Conservation (phyloP, 2,888 invertebrate genomes). For the Anoplius nigerrimus region DNA sequence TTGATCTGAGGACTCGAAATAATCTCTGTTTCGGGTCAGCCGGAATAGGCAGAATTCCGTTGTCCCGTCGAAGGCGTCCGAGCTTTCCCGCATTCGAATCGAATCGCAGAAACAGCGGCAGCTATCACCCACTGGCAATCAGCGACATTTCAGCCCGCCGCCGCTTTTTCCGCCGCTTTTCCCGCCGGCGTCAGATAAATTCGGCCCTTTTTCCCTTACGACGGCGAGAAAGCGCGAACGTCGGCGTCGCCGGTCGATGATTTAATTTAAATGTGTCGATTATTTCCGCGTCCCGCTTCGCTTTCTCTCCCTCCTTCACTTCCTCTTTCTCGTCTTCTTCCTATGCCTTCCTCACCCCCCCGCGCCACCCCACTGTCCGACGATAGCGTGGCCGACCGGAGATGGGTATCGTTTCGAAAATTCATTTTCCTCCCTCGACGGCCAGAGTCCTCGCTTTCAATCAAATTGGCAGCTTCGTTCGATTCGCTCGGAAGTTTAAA, state of each 20-base stretch:
- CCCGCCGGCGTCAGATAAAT: too few species aligned
- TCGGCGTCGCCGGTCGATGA: too few species aligned
- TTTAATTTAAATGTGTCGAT: not conserved
- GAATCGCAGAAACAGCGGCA: too few species aligned
- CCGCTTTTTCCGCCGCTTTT: too few species aligned
- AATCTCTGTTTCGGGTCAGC: too few species aligned
- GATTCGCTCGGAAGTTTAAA: slow-evolving; percentile 42
- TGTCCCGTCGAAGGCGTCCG: too few species aligned
- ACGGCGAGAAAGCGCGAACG: too few species aligned
- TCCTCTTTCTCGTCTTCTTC: not conserved
- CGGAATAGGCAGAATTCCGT: too few species aligned
- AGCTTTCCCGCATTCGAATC: too few species aligned
- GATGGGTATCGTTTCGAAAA: slow-evolving; percentile 28
- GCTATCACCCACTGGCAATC: too few species aligned
- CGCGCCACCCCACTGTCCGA: not conserved
- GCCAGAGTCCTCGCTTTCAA: slow-evolving; percentile 32
- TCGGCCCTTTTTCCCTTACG: not conserved
- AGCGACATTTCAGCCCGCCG: too few species aligned
- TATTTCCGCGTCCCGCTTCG: not conserved
- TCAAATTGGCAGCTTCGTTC: slow-evolving; percentile 38
- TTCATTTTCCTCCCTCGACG: slow-evolving; percentile 32
- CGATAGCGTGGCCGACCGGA: not conserved
- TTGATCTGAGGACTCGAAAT: too few species aligned
- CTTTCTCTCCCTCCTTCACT: not conserved
- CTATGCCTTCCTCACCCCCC: not conserved